Evolutionary conservation across 2,797 vertebrate species (phyloP), one percentile per base, ranked within the genome.

Genomic region (Protosalanx chinensis): DNA sequence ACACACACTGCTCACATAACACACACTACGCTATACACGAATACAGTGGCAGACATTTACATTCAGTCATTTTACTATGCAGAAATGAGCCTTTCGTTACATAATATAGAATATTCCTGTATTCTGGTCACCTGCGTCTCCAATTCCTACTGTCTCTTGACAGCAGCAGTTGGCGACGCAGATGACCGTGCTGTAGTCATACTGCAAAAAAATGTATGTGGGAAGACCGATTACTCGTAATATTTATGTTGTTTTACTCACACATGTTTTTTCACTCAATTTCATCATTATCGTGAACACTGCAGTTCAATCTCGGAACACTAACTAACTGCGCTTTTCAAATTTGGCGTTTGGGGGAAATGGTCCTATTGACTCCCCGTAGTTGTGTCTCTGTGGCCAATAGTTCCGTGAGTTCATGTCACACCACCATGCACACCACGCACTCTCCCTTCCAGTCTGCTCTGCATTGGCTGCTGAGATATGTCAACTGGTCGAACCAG

Each of bases 371-470:
- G 8, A 37, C 74, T 67, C 49, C 1, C 86, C 77, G 85, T 90
- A 83, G 58, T 64, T 5, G 1, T 23, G 65, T 57, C 72, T 81
- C 84, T 90, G 90, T 90, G 91, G 90, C 13, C 76, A n/a, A 59
- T n/a, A 46, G 32, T 62, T 61, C 59, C 41, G 61, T 86, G 85
- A 83, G 86, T 77, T 82, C 74, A 81, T 80, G 85, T 91, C 88
- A 86, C 85, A 80, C 23, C 23, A 27, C 23, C 23, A 27, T 27
- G 23, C 23, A 27, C 23, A 27, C 89, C 87, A 90, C 77, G 71
- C 29, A 2, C 41, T 59, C 2, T 71, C 70, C 18, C n/a, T n/a
- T 37, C 20, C 51, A 37, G 49, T 37, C 29, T 68, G 10, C 29
- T 32, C 15, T 35, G 29, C 27, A 85, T 83, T 84, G 83, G 82